Base-by-base conservation (phyloP, 2,888 invertebrate species). In the Drosophila prostipennis region DNA sequence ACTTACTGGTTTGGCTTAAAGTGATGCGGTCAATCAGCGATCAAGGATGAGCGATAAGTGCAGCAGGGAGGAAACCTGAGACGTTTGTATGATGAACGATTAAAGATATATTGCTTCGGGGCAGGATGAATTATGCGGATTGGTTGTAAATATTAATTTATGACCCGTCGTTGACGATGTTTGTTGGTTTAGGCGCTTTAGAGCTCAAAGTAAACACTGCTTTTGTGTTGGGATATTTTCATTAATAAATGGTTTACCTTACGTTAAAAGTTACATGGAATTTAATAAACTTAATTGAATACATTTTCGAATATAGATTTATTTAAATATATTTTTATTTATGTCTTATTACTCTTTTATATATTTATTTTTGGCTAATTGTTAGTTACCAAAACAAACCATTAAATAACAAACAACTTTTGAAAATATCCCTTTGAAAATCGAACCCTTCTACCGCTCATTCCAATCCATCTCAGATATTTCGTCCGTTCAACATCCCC, bases 1-100 rank as follows among this genome's bases (percentile, higher is more conserved):
- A 82, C 34, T 52, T 68, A 51, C 68, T 68, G 69, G 52, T 58
- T 54, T 69, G 59, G 58, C 56, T 39, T 48, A 59, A 52, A 69
- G 36, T 68, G 58, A 57, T 29, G 68, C 45, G 45, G 19, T 67
- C 46, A 53, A 34, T 60, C 64, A 67, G 19, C 36, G 65, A 52
- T 63, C 68, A 67, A 67, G 56, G 37, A 68, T 68, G 67, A 55
- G 48, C 37, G 56, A 57, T 68, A 67, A 67, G 43, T 67, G 67
- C 67, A 67, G 16, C 67, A 19, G 52, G 19, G 19, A 19, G 19
- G 57, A 11, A 57, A 57, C 39, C 39, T 53, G 7, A 59, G 48
- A 8, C 11, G 42, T 6, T 26, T 67, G 42, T 6, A 39, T 67
- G 49, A 67, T 67, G 68, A 51, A 51, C 19, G 67, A 43, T 37